These are phyloP conservation scores for Charina bottae DNA, from an alignment of 2,113 vertebrate genomes.

Conservation along the genomic window DNA sequence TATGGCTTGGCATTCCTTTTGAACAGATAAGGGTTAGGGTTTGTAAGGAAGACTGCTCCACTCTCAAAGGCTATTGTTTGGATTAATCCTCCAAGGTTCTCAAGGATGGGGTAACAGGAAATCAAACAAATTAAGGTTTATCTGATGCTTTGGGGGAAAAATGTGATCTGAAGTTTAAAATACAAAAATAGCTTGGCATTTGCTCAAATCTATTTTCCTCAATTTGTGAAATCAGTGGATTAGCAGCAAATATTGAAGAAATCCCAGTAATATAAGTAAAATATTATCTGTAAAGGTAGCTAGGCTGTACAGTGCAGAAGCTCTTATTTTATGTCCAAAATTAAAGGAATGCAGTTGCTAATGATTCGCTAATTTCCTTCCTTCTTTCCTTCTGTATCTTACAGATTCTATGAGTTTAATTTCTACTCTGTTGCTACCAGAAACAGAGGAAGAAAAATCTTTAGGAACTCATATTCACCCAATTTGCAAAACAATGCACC, in stretches of 20 bases:
- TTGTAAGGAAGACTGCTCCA: not conserved
- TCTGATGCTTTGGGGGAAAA: not conserved
- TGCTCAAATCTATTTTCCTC: not conserved
- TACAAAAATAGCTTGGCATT: not conserved
- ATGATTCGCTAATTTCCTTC: not conserved
- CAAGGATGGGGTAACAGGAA: not conserved
- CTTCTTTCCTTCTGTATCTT: not conserved
- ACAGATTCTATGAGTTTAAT: not conserved
- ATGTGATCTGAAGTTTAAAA: not conserved
- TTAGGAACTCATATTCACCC: not conserved
- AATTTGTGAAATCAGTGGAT: not conserved
- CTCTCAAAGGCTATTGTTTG: not conserved
- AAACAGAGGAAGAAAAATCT: not conserved
- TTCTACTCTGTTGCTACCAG: not conserved
- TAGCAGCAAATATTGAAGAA: not conserved
- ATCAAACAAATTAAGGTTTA: not conserved
- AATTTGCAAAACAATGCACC: not conserved
- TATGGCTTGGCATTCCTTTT: not conserved
- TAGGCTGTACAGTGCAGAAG: not conserved
- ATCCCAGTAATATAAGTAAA: too few relatives aligned
- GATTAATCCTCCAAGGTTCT: not conserved
- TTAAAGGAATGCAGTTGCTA: not conserved
- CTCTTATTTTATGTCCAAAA: not conserved
- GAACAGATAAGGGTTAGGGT: not conserved
- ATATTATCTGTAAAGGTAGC: not conserved